Conservation (phyloP, 2,113 vertebrate species). For the Sula dactylatra region DNA sequence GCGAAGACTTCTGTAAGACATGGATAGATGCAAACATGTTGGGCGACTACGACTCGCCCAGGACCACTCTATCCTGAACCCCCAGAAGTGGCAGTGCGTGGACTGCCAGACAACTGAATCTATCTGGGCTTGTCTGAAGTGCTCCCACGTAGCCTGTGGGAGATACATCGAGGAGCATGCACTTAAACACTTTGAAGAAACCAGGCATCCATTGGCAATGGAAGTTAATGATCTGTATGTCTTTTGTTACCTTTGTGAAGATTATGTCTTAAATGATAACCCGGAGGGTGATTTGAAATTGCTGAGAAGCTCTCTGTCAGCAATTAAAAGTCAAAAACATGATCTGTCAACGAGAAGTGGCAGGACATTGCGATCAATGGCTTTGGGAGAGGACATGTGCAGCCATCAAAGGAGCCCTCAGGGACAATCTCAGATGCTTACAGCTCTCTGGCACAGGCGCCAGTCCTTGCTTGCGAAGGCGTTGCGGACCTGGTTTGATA, state of each 20-base stretch:
- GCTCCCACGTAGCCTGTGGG: constrained; percentile 95
- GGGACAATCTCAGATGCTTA: constrained; percentile 85
- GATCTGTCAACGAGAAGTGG: constrained; percentile 69
- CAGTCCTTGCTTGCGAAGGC: constrained; percentile 84
- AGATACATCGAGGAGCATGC: constrained; percentile 94
- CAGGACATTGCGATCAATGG: constrained; percentile 86
- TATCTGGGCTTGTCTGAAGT: constrained; percentile 97
- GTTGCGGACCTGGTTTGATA: constrained; percentile 79
- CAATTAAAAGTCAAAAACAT: constrained; percentile 73
- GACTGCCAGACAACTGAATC: constrained; percentile 93
- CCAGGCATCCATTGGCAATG: constrained; percentile 91
- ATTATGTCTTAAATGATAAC: constrained; percentile 97
- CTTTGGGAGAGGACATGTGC: constrained; percentile 65
- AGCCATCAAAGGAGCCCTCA: constrained; percentile 66
- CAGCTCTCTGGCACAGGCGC: constrained; percentile 88
- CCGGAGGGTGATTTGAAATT: constrained; percentile 94
- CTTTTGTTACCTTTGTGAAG: constrained; percentile 94
- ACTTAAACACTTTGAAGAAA: constrained; percentile 89
- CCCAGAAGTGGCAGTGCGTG: constrained; percentile 94
- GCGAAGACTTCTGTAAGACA: constrained; percentile 74
- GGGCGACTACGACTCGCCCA: constrained; percentile 94
- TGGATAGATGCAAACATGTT: constrained; percentile 99
- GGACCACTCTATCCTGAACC: constrained; percentile 97
- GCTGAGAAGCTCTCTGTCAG: constrained; percentile 89
- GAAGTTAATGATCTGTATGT: constrained; percentile 95